Evolutionary conservation across 2,888 invertebrate genomes (phyloP).

Genomic region (Gasteruption jaculator): DNA sequence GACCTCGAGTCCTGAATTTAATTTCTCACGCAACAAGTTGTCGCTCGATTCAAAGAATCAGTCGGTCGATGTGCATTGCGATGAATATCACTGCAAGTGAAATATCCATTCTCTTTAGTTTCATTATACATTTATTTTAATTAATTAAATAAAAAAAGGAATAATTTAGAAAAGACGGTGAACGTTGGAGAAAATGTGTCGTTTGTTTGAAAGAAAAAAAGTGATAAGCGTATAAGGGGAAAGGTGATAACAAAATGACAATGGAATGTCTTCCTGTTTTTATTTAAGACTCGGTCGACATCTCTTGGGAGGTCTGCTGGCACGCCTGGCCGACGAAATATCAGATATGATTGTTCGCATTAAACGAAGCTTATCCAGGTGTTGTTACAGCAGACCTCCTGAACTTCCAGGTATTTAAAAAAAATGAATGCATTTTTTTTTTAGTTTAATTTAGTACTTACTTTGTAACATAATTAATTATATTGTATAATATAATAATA

Average conservation of each 20-base stretch:
- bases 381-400: conserved; percentile 34
- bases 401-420: conserved; percentile 38
- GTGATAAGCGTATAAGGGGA: too few species aligned
- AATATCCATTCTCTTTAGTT: conserved; percentile 7
- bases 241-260: too few species aligned
- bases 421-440: conserved; percentile 1
- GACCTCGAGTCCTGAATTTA: too few species aligned
- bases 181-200: conserved; percentile 2
- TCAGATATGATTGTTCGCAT: conserved; percentile 44
- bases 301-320: conserved; percentile 39
- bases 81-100: too few species aligned
- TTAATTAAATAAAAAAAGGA: too few species aligned
- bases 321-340: conserved; percentile 39
- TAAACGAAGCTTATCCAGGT: conserved; percentile 38
- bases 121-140: too few species aligned
- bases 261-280: conserved; percentile 46
- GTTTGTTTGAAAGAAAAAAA: too few species aligned
- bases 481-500: background rate
- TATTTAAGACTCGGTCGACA: conserved; percentile 40
- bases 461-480: conserved; percentile 2
- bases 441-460: background rate
- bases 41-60: too few species aligned
- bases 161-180: too few species aligned
- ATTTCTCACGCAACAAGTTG: too few species aligned
- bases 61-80: too few species aligned